Evolutionary conservation across 2,888 invertebrate species (phyloP), one percentile per base, ranked within the genome.

Genomic region (Eupithecia insigniata): DNA sequence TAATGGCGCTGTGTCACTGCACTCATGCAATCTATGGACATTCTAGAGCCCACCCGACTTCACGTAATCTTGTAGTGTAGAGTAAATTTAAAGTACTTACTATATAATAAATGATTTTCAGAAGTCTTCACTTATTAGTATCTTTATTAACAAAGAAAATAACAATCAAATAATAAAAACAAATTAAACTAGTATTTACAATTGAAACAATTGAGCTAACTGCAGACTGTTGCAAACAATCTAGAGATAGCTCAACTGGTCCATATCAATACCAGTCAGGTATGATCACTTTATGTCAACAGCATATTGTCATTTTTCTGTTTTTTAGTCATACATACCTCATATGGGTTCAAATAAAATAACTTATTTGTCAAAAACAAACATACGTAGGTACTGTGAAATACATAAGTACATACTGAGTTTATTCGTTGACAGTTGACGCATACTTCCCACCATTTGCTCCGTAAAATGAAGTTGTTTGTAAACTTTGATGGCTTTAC

Each of bases 1-100:
- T 82, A 79, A 82, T 80, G 39, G 66, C 36, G 60, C 34, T 7
- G 67, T 76, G 82, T 76, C 82, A 77, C 77, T 82, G 82, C 70
- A 79, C 82, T 74, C 14, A 34, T 61, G 16, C 22, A 16, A 28
- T 58, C 28, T 55, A 12, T 66, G 18, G 28, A 16, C 0, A 30
- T 60, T 60, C 4, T 60, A 30, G n/a, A 46, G 30, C 6, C 22
- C 6, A 30, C 7, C 30, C 5, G 30, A 30, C 30, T 60, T 58
- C 28, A 16, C 30, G 28, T 18, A 60, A 1, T 7, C 7, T n/a
- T 36, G 2, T 8, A 34, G 8, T 8, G 7, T 8, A 14, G 3
- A 39, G 36, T 36, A 12, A 39, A 39, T 39, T 39, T 16, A 43
- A 18, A 43, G 6, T 7, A 43, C 7, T 43, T n/a, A n/a, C n/a